Conservation (phyloP, 1,140 invertebrate species). For the Linepithema humile region DNA sequence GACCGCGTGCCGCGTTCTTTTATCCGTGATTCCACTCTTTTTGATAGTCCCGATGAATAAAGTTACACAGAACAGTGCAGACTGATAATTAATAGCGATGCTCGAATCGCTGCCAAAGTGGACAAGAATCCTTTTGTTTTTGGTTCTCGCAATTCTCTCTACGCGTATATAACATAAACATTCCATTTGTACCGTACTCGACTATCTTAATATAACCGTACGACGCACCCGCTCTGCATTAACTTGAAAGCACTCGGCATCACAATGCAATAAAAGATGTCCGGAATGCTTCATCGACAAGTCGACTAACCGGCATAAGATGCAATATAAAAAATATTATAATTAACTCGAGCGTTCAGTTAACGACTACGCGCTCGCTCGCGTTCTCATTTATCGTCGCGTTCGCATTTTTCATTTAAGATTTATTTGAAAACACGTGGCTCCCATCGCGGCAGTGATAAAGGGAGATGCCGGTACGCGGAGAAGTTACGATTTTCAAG, state of each 20-base stretch:
- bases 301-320: background rate
- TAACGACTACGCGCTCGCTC: background rate
- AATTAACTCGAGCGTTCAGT: constrained; percentile 18
- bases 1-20: constrained; percentile 54
- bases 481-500: constrained; percentile 58
- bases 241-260: background rate
- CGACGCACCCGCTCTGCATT: background rate
- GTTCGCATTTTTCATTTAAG: background rate
- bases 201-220: background rate
- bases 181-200: background rate
- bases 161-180: background rate
- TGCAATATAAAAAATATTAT: background rate
- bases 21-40: constrained; percentile 56
- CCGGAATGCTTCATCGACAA: background rate
- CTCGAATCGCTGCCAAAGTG: background rate
- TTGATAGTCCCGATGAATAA: constrained; percentile 44
- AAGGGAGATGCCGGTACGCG: background rate
- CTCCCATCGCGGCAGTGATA: background rate
- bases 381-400: constrained; percentile 20
- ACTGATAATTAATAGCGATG: constrained; percentile 48
- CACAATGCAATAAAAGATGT: background rate
- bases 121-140: background rate
- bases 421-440: background rate
- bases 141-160: background rate
- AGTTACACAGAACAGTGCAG: constrained; percentile 31